Evolutionary conservation across 2,797 vertebrate genomes (phyloP).

Genomic region (Antrozous pallidus): DNA sequence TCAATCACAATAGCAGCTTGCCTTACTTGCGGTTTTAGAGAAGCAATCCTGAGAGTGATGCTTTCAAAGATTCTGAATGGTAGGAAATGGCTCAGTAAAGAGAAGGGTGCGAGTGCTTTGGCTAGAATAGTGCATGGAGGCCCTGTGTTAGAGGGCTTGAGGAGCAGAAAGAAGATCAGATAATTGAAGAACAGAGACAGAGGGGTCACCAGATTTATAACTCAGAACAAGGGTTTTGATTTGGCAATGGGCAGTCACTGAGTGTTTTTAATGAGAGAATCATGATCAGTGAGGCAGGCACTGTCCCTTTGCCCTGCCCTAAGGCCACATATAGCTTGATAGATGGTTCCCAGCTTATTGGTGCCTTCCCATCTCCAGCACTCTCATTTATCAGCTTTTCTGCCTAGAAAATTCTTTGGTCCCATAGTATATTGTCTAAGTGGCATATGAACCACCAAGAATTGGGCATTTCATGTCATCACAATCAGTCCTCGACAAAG

Average conservation of each 20-base stretch:
- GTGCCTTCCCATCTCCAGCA: background rate
- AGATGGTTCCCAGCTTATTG: background rate
- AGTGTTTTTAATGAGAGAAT: no score
- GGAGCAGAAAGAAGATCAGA: background rate
- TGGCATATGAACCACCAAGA: background rate
- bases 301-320: background rate
- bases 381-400: background rate
- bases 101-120: background rate
- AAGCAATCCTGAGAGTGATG: background rate
- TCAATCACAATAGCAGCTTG: accelerated
- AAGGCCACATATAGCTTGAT: background rate
- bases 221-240: background rate
- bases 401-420: background rate
- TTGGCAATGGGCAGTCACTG: no score
- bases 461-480: background rate
- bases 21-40: background rate
- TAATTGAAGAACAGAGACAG: background rate
- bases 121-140: accelerated
- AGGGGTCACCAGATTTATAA: background rate
- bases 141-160: background rate
- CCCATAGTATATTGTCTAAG: background rate
- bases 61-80: background rate
- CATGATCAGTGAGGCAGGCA: no score
- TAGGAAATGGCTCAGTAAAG: background rate
- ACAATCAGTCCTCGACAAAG: background rate